Conservation (phyloP, 2,888 invertebrate genomes). For the Perizoma affinitatum region DNA sequence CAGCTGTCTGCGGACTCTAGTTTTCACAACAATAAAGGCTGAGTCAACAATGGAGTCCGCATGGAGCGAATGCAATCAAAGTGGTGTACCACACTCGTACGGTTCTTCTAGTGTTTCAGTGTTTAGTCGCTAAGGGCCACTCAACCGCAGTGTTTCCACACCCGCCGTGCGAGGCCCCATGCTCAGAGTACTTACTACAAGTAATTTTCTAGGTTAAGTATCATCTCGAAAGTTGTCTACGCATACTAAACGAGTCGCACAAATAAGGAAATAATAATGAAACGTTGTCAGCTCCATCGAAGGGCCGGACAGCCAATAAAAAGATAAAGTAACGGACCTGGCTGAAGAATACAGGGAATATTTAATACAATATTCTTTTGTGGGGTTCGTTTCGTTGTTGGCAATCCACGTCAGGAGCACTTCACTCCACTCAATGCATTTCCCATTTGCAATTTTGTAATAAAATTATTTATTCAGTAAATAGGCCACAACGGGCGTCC, state of each 20-base stretch:
- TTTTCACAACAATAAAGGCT: constrained; percentile 56
- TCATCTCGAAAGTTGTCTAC: constrained; percentile 61
- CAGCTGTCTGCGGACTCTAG: constrained; percentile 47
- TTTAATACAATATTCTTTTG: constrained; percentile 41
- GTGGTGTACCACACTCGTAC: constrained; percentile 45
- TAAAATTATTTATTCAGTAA: constrained; percentile 45
- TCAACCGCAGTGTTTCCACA: constrained; percentile 11
- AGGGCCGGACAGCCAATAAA: constrained; percentile 46
- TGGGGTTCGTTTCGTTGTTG: constrained; percentile 28
- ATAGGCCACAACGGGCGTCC: constrained; percentile 42
- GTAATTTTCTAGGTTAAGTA: constrained; percentile 61
- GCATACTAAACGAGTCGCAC: constrained; percentile 54
- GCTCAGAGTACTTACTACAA: constrained; percentile 22
- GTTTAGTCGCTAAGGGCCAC: constrained; percentile 30
- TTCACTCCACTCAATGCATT: constrained; percentile 36
- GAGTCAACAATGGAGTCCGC: constrained; percentile 53
- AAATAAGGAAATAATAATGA: constrained; percentile 64
- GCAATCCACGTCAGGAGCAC: constrained; percentile 32
- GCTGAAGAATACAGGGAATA: constrained; percentile 30
- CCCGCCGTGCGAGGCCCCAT: constrained; percentile 7
- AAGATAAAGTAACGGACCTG: constrained; percentile 47
- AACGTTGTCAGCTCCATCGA: constrained; percentile 46
- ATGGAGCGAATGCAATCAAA: constrained; percentile 45
- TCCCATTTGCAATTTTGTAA: constrained; percentile 44
- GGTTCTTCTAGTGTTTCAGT: constrained; percentile 39